Percentiles rank a stretch among this genome's conserved stretches.
Evolutionary conservation across 2,113 vertebrate species (phyloP).

Genomic region (Anoplopoma fimbria): DNA sequence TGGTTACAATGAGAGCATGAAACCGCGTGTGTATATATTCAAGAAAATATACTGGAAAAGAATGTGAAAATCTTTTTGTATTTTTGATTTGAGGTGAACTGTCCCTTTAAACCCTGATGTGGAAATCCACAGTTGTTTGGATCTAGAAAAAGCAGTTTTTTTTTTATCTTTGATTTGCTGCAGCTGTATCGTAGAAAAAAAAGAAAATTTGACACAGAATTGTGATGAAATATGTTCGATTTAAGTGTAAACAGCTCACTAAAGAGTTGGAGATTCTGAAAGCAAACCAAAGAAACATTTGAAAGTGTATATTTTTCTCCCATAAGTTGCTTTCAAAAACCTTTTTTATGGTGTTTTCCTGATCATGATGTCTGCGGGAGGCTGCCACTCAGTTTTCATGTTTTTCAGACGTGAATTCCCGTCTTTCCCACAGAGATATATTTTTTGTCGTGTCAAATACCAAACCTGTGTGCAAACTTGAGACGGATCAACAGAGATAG

Average conservation of each 20-base stretch:
- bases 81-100: too few relatives aligned
- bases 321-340: background rate
- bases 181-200: background rate
- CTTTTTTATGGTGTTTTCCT: too few relatives aligned
- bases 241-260: background rate
- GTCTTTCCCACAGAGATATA: constrained; percentile 2
- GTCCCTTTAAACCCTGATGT: too few relatives aligned
- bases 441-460: constrained; percentile 35
- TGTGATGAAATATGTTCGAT: too few relatives aligned
- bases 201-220: too few relatives aligned
- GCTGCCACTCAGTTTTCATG: background rate
- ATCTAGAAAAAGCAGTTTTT: too few relatives aligned
- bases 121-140: too few relatives aligned
- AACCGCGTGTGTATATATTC: too few relatives aligned
- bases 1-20: constrained; percentile 1
- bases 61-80: too few relatives aligned
- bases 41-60: background rate
- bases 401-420: background rate
- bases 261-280: too few relatives aligned
- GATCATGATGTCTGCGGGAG: background rate
- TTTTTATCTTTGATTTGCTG: background rate
- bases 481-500: constrained; percentile 24
- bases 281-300: too few relatives aligned
- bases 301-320: too few relatives aligned
- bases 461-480: constrained; percentile 26